Evolutionary conservation across 2,888 invertebrate species (phyloP).

Genomic region (Metopia argyrocephala): DNA sequence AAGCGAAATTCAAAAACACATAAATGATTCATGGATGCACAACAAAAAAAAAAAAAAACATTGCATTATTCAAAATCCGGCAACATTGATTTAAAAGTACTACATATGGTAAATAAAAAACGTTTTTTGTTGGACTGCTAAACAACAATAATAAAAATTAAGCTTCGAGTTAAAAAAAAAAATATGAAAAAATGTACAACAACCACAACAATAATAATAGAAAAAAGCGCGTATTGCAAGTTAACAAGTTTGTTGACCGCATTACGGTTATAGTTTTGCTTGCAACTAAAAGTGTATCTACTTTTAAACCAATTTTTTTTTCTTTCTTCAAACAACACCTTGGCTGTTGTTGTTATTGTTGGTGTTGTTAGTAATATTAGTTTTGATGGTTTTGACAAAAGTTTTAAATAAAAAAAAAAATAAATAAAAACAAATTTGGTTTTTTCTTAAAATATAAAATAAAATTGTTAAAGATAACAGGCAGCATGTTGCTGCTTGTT

Average conservation of each 20-base stretch:
- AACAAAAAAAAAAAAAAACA: too few relatives aligned
- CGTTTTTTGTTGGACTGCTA: not conserved
- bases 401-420: not conserved
- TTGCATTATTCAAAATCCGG: too few relatives aligned
- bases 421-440: not conserved
- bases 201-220: not conserved
- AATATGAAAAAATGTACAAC: not conserved
- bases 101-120: too few relatives aligned
- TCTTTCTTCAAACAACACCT: not conserved
- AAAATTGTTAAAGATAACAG: slow-evolving; percentile 42
- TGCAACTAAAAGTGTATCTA: not conserved
- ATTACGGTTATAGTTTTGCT: slow-evolving; percentile 33
- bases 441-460: not conserved
- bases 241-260: slow-evolving; percentile 59
- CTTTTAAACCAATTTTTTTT: not conserved
- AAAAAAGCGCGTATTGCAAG: slow-evolving; percentile 51
- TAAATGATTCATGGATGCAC: too few relatives aligned
- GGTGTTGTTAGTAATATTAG: too few relatives aligned
- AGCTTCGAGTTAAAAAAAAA: slow-evolving; percentile 6
- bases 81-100: too few relatives aligned
- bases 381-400: slow-evolving; percentile 5
- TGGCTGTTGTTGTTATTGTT: not conserved
- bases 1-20: too few relatives aligned
- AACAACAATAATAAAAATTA: slow-evolving; percentile 9
- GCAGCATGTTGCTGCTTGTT: slow-evolving; percentile 19